phyloP scores from a whole-genome alignment of 2,888 invertebrate species.

The Acanthosepion pharaonis region DNA sequence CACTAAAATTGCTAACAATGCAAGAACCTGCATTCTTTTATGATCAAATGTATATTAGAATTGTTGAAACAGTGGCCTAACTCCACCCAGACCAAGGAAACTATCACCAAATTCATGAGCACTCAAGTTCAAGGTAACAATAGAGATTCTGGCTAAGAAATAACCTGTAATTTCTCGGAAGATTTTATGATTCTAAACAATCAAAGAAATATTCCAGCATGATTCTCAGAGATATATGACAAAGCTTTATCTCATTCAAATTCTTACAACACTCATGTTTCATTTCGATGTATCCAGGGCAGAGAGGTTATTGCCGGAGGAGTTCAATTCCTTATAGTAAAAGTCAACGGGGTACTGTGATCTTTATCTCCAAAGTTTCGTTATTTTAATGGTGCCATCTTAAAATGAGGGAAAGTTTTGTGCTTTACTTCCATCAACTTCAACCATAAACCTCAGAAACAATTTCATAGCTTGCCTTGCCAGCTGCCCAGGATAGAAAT shows the following conservation, averaged over 20 bases:
- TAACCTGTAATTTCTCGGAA: neutral
- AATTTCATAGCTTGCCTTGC: neutral
- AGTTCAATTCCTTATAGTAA: no score
- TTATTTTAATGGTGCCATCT: neutral
- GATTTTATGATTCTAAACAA: conserved; percentile 18
- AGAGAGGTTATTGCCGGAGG: neutral
- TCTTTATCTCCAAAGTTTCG: neutral
- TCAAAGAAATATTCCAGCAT: neutral
- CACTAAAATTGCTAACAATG: neutral
- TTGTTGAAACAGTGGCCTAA: neutral
- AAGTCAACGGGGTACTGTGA: neutral
- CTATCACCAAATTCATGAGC: neutral
- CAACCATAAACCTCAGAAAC: neutral
- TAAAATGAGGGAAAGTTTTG: conserved; percentile 17
- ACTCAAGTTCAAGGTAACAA: neutral
- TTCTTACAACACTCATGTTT: neutral
- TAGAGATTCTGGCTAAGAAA: neutral
- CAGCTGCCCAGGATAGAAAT: neutral
- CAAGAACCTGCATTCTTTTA: neutral
- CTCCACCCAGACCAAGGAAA: neutral
- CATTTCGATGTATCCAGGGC: neutral
- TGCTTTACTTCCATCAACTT: neutral
- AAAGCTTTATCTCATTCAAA: neutral
- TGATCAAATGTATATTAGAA: neutral
- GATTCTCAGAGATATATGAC: neutral